Percentiles rank a stretch among this genome's conserved stretches.
phyloP scores from a whole-genome alignment of 1,140 invertebrate species.

The Drosophila sucinea region DNA sequence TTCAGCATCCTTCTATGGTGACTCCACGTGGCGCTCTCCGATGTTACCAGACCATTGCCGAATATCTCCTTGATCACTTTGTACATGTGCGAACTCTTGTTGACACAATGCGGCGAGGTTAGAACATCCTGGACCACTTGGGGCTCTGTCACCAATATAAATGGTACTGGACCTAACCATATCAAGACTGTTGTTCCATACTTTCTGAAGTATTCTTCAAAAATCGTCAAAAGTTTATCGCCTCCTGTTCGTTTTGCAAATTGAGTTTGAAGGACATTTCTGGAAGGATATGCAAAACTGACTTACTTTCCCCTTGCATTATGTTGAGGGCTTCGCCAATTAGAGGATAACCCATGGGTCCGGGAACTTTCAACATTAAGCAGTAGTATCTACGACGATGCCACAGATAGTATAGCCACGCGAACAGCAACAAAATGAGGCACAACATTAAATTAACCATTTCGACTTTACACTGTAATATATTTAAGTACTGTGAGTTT shows the following conservation, averaged over 20 bases:
- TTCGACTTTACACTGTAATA: neutral
- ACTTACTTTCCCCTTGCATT: neutral
- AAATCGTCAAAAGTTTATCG: neutral
- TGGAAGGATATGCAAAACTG: neutral
- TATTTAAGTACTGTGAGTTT: neutral
- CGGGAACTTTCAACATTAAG: conserved; percentile 53
- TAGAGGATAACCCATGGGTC: conserved; percentile 60
- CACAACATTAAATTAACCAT: neutral
- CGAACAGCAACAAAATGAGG: too few relatives aligned
- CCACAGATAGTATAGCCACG: conserved; percentile 57
- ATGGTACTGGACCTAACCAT: conserved; percentile 54
- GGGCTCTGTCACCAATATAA: conserved; percentile 51
- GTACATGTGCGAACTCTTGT: conserved; percentile 33
- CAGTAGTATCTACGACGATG: conserved; percentile 55
- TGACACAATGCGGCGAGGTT: conserved; percentile 40
- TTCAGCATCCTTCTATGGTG: conserved; percentile 57
- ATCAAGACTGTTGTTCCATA: conserved; percentile 43
- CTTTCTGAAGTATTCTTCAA: conserved; percentile 19
- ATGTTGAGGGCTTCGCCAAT: conserved; percentile 38
- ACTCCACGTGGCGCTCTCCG: conserved; percentile 53
- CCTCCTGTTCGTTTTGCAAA: conserved; percentile 27
- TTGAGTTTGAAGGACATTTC: neutral
- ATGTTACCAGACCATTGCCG: conserved; percentile 46
- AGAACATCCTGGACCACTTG: conserved; percentile 46
- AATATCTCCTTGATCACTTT: conserved; percentile 12